Conservation (phyloP, 2,797 vertebrate species). For the Rhodeus uyekii region DNA sequence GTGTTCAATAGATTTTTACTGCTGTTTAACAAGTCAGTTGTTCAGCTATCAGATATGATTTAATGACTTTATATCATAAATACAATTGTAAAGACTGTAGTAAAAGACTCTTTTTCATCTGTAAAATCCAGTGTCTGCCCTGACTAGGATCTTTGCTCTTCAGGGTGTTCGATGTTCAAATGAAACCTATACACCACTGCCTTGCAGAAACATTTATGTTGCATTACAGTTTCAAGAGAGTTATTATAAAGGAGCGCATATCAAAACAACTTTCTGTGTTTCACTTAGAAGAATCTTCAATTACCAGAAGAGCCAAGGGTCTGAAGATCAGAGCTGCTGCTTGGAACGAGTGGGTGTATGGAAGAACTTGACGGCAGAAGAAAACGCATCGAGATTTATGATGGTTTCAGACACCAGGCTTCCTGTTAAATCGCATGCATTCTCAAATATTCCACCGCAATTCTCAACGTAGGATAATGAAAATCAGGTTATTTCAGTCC, state of each 20-base stretch:
- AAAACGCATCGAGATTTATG: slow-evolving; percentile 77
- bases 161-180: slow-evolving; percentile 7
- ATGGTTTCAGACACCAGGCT: slow-evolving; percentile 64
- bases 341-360: slow-evolving; percentile 14
- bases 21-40: not conserved
- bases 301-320: slow-evolving; percentile 36
- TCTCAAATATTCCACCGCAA: slow-evolving; percentile 58
- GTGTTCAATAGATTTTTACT: not conserved
- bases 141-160: not conserved
- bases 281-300: slow-evolving; percentile 13
- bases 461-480: slow-evolving; percentile 44
- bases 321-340: slow-evolving; percentile 33
- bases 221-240: slow-evolving; percentile 28
- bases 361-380: slow-evolving; percentile 48
- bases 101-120: not conserved
- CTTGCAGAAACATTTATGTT: not conserved
- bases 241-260: slow-evolving; percentile 9
- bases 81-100: not conserved
- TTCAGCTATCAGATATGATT: not conserved
- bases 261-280: slow-evolving; percentile 37
- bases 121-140: not conserved
- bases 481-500: slow-evolving; percentile 30
- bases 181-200: not conserved
- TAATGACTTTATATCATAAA: too few species aligned
- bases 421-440: slow-evolving; percentile 72